Conservation (phyloP, 1,140 invertebrate genomes). For the Penaeus indicus region DNA sequence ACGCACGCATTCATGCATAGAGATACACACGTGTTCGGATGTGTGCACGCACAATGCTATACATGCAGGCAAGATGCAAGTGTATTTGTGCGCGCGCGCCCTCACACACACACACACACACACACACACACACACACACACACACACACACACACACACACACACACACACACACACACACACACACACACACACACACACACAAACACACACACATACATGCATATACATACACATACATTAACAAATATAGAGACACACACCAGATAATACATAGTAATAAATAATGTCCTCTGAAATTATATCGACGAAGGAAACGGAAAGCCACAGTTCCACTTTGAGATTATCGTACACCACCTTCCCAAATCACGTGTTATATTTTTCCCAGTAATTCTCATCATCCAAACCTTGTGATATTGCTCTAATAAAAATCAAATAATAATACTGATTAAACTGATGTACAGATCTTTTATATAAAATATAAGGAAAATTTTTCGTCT, state of each 20-base stretch:
- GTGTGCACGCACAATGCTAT: neutral
- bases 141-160: conserved; percentile 14
- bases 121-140: conserved; percentile 21
- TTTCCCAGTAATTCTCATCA: too few species aligned
- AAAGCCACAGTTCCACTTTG: too few species aligned
- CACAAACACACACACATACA: neutral
- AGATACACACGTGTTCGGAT: neutral
- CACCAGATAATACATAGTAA: too few species aligned
- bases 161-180: conserved; percentile 3
- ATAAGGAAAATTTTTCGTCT: too few species aligned
- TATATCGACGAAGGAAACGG: too few species aligned
- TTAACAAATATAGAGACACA: neutral
- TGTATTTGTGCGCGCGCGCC: neutral
- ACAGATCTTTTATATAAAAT: too few species aligned
- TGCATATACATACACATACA: neutral
- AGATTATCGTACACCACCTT: too few species aligned
- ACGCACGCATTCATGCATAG: neutral
- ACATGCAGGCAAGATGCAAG: neutral
- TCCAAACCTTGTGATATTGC: too few species aligned
- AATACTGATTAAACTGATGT: too few species aligned
- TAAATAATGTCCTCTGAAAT: too few species aligned
- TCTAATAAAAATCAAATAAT: too few species aligned
- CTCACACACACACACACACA: conserved; percentile 17
- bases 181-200: conserved; percentile 19
- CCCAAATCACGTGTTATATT: too few species aligned